These are phyloP conservation scores for Heliocidaris tuberculata DNA, from an alignment of 35 echinoderm and acorn worm species.

Conservation along the genomic window DNA sequence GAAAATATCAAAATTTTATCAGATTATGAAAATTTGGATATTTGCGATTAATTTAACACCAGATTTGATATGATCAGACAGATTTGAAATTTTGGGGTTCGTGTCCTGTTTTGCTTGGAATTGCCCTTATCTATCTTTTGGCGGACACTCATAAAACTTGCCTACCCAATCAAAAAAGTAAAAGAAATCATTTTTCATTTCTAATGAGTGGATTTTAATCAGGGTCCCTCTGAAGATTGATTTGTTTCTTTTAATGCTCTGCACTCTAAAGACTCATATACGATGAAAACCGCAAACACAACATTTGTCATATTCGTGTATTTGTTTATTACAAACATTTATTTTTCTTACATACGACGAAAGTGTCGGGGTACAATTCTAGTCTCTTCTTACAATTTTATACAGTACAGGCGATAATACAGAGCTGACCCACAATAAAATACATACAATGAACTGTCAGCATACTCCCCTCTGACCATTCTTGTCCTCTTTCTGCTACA, in stretches of 20 bases:
- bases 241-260: background rate
- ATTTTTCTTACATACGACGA: slow-evolving; percentile 20
- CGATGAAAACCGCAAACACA: background rate
- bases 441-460: background rate
- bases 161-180: background rate
- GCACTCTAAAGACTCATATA: background rate
- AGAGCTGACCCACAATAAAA: slow-evolving; percentile 14
- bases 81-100: too few species aligned
- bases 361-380: slow-evolving; percentile 13
- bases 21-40: too few species aligned
- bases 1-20: too few species aligned
- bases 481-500: background rate
- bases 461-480: background rate
- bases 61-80: too few species aligned
- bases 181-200: background rate
- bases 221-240: background rate
- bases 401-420: slow-evolving; percentile 27
- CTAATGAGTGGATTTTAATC: background rate
- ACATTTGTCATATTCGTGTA: background rate
- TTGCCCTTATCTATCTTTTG: too few species aligned
- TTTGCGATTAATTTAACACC: too few species aligned
- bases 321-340: slow-evolving; percentile 37
- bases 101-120: too few species aligned
- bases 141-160: too few species aligned
- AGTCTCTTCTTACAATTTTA: slow-evolving; percentile 20